These are phyloP conservation scores for Bovichtus variegatus DNA, from an alignment of 2,797 vertebrate genomes.

Conservation along the genomic window DNA sequence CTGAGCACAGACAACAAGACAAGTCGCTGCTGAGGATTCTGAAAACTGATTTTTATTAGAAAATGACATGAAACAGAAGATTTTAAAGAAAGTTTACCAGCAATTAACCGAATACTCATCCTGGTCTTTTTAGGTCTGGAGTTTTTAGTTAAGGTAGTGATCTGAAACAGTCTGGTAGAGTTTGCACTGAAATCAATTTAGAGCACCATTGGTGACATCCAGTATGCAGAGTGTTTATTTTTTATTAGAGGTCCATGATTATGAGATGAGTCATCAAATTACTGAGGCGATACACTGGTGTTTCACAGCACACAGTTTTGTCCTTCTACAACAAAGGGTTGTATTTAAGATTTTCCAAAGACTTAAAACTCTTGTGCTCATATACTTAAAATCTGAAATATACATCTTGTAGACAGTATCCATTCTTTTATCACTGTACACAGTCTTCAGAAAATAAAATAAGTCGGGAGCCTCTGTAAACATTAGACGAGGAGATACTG, in stretches of 20 bases:
- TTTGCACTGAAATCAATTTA: conserved; percentile 40
- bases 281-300: conserved; percentile 13
- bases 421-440: conserved; percentile 27
- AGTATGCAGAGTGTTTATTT: conserved; percentile 26
- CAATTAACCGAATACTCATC: conserved; percentile 41
- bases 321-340: conserved; percentile 24
- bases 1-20: not conserved
- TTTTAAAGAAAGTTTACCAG: conserved; percentile 49
- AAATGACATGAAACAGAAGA: conserved; percentile 64
- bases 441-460: conserved; percentile 41
- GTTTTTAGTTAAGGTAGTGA: conserved; percentile 27
- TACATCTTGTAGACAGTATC: conserved; percentile 41
- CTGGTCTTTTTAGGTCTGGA: conserved; percentile 20
- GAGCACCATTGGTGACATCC: conserved; percentile 45
- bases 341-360: conserved; percentile 14
- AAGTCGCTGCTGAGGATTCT: conserved; percentile 40
- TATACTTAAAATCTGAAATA: conserved; percentile 58
- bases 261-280: conserved; percentile 29
- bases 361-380: conserved; percentile 55
- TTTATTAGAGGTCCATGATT: conserved; percentile 20
- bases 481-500: conserved; percentile 22
- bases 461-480: conserved; percentile 50
- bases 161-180: conserved; percentile 48
- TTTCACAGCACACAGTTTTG: not conserved
- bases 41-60: conserved; percentile 69